Evolutionary conservation across 2,113 vertebrate species (phyloP).

Genomic region (Tympanuchus pallidicinctus): DNA sequence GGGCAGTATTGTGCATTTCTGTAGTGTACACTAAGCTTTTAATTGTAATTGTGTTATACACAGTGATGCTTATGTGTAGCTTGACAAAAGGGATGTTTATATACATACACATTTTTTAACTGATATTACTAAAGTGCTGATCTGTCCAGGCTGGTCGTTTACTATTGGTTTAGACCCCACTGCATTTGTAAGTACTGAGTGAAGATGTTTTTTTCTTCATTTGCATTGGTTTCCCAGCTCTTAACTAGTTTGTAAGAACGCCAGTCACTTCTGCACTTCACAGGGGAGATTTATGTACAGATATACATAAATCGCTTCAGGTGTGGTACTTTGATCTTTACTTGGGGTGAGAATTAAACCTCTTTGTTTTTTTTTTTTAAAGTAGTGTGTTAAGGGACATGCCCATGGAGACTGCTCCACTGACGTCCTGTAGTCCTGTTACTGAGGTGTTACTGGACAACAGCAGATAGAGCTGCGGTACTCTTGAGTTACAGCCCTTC

Average conservation of each 20-base stretch:
- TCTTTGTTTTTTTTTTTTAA: not conserved
- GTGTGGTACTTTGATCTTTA: constrained; percentile 25
- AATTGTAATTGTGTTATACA: constrained; percentile 77
- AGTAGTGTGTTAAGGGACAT: not conserved
- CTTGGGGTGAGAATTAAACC: not conserved
- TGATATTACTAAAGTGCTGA: constrained; percentile 71
- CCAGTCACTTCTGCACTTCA: not conserved
- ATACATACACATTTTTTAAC: constrained; percentile 77
- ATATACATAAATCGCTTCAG: not conserved
- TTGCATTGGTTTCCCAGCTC: constrained; percentile 14
- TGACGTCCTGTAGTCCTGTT: not conserved
- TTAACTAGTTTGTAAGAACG: not conserved
- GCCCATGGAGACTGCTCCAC: not conserved
- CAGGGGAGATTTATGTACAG: constrained; percentile 46
- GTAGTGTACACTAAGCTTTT: constrained; percentile 81
- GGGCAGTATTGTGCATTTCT: constrained; percentile 75
- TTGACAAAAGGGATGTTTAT: constrained; percentile 76
- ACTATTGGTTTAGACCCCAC: constrained; percentile 62
- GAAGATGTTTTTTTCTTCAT: constrained; percentile 29
- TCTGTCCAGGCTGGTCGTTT: constrained; percentile 73
- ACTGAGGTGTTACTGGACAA: not conserved
- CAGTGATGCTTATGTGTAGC: constrained; percentile 78
- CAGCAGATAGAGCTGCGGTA: constrained; percentile 24
- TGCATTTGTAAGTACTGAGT: constrained; percentile 48
- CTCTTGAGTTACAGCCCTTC: not conserved